These are phyloP conservation scores for Parelbella ahira DNA, from an alignment of 2,888 invertebrate genomes.

Conservation along the genomic window DNA sequence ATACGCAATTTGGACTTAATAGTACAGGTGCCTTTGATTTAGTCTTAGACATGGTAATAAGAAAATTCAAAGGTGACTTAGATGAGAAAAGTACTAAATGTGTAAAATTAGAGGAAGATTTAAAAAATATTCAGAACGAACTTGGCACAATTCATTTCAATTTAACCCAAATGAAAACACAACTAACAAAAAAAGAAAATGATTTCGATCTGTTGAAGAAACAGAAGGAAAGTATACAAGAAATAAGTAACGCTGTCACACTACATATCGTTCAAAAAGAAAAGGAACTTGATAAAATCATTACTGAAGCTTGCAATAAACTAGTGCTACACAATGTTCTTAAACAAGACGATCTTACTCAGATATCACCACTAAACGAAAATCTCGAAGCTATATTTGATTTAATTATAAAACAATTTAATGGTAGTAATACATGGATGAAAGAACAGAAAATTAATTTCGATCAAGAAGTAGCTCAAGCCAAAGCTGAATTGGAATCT, in stretches of 20 bases:
- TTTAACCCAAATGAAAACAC: slow-evolving; percentile 44
- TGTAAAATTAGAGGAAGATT: slow-evolving; percentile 39
- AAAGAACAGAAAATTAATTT: slow-evolving; percentile 39
- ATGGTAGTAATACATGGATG: slow-evolving; percentile 26
- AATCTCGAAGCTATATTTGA: slow-evolving; percentile 48
- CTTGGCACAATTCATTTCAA: slow-evolving; percentile 46
- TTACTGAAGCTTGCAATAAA: slow-evolving; percentile 43
- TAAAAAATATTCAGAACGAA: slow-evolving; percentile 38
- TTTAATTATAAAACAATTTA: slow-evolving; percentile 37
- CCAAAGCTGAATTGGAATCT: slow-evolving; percentile 39
- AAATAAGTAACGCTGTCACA: slow-evolving; percentile 62
- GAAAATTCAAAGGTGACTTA: slow-evolving; percentile 43
- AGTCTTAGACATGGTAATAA: slow-evolving; percentile 40
- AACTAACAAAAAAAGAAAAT: slow-evolving; percentile 50
- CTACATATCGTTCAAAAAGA: slow-evolving; percentile 58
- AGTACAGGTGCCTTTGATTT: slow-evolving; percentile 45
- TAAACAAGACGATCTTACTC: slow-evolving; percentile 38
- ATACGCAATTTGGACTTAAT: slow-evolving; percentile 46
- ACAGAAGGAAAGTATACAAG: slow-evolving; percentile 55
- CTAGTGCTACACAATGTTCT: slow-evolving; percentile 45
- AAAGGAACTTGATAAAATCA: slow-evolving; percentile 43
- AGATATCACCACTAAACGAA: slow-evolving; percentile 36
- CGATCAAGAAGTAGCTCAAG: slow-evolving; percentile 38
- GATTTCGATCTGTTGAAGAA: slow-evolving; percentile 50
- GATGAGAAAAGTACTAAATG: slow-evolving; percentile 39